phyloP scores from a whole-genome alignment of 2,797 vertebrate genomes.

The Sebastes oblongus region DNA sequence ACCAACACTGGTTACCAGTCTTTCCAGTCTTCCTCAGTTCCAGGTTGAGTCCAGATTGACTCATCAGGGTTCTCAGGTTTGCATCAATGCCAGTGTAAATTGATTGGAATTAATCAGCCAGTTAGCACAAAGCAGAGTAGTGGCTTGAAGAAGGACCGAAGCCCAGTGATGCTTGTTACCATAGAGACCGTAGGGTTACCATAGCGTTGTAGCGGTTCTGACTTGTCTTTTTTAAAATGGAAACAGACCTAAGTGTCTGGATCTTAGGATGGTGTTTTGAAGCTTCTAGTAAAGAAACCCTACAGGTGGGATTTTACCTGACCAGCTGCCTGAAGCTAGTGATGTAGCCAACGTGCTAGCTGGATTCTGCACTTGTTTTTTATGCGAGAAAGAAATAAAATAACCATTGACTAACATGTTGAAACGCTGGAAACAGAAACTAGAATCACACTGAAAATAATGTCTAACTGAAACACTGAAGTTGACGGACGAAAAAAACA shows the following conservation, averaged over 20 bases:
- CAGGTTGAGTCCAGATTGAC: background rate
- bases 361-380: background rate
- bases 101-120: background rate
- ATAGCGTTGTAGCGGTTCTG: background rate
- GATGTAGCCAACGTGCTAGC: background rate
- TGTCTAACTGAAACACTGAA: background rate
- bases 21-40: conserved; percentile 1
- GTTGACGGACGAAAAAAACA: conserved; percentile 22
- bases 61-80: background rate
- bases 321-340: background rate
- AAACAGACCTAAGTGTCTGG: background rate
- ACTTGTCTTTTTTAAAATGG: background rate
- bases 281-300: background rate
- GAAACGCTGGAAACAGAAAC: background rate
- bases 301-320: background rate
- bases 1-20: background rate
- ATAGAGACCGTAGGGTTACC: background rate
- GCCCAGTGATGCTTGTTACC: background rate
- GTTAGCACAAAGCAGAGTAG: background rate
- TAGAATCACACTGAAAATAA: conserved; percentile 24
- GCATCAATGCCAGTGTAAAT: background rate
- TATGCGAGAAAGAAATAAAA: background rate
- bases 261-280: background rate
- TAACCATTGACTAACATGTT: background rate
- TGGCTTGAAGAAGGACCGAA: background rate